Evolutionary conservation across 2,113 vertebrate genomes (phyloP).

Genomic region (Emberiza fucata): DNA sequence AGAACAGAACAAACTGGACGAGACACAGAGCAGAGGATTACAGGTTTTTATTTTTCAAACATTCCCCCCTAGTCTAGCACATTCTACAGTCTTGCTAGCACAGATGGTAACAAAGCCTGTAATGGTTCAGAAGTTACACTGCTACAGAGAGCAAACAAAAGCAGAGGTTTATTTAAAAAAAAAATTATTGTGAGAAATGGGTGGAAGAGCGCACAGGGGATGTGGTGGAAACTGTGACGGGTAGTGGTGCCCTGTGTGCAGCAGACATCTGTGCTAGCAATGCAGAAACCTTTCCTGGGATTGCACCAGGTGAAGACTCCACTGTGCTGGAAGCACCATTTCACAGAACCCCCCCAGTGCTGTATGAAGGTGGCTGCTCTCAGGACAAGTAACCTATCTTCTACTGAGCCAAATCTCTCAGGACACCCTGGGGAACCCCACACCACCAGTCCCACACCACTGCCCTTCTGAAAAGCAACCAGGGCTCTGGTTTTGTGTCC

Average conservation of each 20-base stretch:
- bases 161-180: slow-evolving; percentile 18
- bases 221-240: neutral
- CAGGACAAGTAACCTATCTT: neutral
- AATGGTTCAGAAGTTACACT: slow-evolving; percentile 34
- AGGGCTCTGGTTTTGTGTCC: neutral
- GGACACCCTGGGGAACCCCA: neutral
- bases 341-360: neutral
- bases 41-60: slow-evolving; percentile 70
- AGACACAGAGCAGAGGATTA: slow-evolving; percentile 58
- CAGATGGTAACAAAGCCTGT: slow-evolving; percentile 53
- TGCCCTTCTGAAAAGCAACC: neutral
- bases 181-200: neutral
- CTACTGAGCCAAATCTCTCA: neutral
- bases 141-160: slow-evolving; percentile 58
- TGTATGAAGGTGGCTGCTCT: fast-evolving
- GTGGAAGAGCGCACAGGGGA: neutral
- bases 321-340: neutral
- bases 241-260: neutral
- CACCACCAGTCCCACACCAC: neutral
- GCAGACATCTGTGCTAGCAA: slow-evolving; percentile 15
- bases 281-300: neutral
- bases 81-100: slow-evolving; percentile 62
- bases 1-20: neutral
- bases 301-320: neutral
- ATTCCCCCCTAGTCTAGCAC: slow-evolving; percentile 62